phyloP scores from a whole-genome alignment of 2,888 invertebrate species.

The Koerneria pararmatus region DNA sequence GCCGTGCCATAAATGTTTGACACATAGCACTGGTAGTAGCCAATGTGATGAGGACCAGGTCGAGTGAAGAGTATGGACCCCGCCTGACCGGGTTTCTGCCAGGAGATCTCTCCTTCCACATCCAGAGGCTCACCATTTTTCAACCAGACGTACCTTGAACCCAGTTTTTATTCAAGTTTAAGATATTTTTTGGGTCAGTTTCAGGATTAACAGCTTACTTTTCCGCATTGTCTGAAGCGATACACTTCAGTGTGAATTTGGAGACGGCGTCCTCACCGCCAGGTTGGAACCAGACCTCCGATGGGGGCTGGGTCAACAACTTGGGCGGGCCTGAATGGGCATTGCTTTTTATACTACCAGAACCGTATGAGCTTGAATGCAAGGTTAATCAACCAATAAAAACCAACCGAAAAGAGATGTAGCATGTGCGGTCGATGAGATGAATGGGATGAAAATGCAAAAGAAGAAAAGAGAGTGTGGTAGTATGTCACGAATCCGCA shows the following conservation, averaged over 20 bases:
- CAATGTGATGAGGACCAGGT: slow-evolving; percentile 25
- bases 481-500: no score
- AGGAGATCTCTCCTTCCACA: slow-evolving; percentile 39
- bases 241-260: slow-evolving; percentile 45
- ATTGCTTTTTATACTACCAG: no score
- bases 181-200: slow-evolving; percentile 3
- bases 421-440: no score
- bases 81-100: slow-evolving; percentile 44
- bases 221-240: slow-evolving; percentile 47
- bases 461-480: no score
- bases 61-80: slow-evolving; percentile 54
- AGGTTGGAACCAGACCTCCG: slow-evolving; percentile 50
- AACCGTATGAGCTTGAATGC: no score
- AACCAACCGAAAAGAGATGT: no score
- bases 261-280: slow-evolving; percentile 30
- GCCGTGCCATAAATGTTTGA: slow-evolving; percentile 65
- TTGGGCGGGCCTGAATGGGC: slow-evolving; percentile 41
- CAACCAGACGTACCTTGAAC: slow-evolving; percentile 46
- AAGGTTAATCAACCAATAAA: no score
- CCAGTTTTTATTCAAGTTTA: background rate
- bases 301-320: slow-evolving; percentile 44
- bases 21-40: slow-evolving; percentile 63
- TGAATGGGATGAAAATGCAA: no score
- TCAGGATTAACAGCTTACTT: slow-evolving; percentile 30
- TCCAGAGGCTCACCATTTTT: slow-evolving; percentile 43